Evolutionary conservation across 1,140 invertebrate genomes (phyloP), one percentile per base, ranked within the genome.

Genomic region (Drosophila athabasca): DNA sequence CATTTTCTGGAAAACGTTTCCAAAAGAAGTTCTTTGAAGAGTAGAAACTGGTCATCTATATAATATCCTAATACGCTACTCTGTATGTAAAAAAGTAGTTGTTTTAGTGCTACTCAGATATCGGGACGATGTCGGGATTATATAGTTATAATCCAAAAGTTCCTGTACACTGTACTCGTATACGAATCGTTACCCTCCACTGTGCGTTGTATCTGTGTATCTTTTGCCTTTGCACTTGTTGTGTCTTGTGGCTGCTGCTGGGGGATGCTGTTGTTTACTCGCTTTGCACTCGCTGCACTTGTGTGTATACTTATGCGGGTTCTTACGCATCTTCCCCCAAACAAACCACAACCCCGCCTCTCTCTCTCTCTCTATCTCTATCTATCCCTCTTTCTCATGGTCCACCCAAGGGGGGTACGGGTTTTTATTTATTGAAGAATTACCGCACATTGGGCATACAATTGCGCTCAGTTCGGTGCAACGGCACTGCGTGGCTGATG

Each of bases 371-470:
- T 35, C n/a, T 39, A 39, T 35, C n/a, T 45, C 48, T 41, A 1
- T 19, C 17, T 19, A 19, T 19, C 17, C 17, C 24, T 52, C 29
- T 44, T 39, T 45, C 54, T 13, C 19, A 35, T 51, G 48, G 44
- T 55, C 45, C 53, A 45, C 17, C 13, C 60, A 66, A 39, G 45
- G 54, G 44, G 54, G 44, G 60, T n/a, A 58, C n/a, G n/a, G n/a
- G n/a, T n/a, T n/a, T n/a, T n/a, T n/a, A 58, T 74, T 62, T 76
- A 85, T 76, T 76, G 76, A 85, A 65, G 65, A 72, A 69, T 53
- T 74, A 54, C 46, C 22, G 54, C 52, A 67, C 39, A 53, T 69
- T 74, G 60, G 58, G 62, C 51, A 64, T 72, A 72, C 65, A 65
- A 67, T 69, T 60, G 58, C 60, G 26, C 13, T 64, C 53, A 62